A percentile compares a stretch with the other conserved stretches of the same genome.
These are phyloP conservation scores for Myotis pilosus DNA, from an alignment of 2,797 vertebrate species.

Conservation along the genomic window DNA sequence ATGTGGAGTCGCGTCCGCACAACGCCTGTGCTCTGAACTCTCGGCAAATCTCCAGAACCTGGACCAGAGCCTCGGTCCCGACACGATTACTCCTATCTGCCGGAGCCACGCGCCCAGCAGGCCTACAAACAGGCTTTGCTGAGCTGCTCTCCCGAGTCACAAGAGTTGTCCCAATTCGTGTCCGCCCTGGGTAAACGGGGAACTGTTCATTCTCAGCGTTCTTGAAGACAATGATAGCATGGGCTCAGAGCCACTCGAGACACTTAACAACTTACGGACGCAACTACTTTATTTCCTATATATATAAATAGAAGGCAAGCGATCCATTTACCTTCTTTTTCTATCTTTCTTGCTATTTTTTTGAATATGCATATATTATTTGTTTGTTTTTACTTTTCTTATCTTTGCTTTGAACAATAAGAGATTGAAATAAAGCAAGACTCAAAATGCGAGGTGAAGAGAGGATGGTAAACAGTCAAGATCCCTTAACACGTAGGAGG, in stretches of 20 bases:
- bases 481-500: background rate
- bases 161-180: background rate
- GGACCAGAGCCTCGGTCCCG: background rate
- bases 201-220: background rate
- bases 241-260: background rate
- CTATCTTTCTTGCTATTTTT: background rate
- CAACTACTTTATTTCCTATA: background rate
- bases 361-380: background rate
- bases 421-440: constrained; percentile 21
- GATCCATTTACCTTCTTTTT: background rate
- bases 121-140: background rate
- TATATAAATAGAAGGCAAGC: background rate
- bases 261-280: background rate
- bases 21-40: constrained; percentile 16
- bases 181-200: background rate
- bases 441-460: background rate
- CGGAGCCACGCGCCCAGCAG: background rate
- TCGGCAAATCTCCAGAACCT: background rate
- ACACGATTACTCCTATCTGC: background rate
- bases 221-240: background rate
- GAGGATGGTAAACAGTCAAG: background rate
- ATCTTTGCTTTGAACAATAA: background rate
- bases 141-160: background rate
- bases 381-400: background rate
- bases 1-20: background rate